A percentile compares a stretch with the other conserved stretches of the same genome.
phyloP scores from a whole-genome alignment of 2,888 invertebrate species.

The Euzetes globulus region DNA sequence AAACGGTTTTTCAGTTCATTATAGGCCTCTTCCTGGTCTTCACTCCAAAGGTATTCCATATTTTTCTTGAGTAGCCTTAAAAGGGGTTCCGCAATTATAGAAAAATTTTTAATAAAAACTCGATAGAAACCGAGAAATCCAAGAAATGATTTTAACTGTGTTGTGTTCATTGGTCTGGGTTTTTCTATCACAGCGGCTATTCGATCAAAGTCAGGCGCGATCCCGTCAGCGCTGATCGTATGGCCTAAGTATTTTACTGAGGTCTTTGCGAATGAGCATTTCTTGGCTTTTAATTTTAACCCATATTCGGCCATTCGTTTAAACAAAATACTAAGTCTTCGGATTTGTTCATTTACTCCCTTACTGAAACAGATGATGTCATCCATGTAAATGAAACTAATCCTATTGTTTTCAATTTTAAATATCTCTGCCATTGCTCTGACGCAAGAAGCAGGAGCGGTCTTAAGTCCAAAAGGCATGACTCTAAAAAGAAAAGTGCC shows the following conservation, averaged over 20 bases:
- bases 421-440: not conserved
- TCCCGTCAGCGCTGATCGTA: not conserved
- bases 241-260: not conserved
- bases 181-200: not conserved
- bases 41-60: not conserved
- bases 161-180: not conserved
- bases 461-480: not conserved
- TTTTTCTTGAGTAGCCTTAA: not conserved
- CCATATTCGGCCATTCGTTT: not conserved
- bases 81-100: not conserved
- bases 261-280: not conserved
- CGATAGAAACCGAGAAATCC: not conserved
- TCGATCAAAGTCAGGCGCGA: not conserved
- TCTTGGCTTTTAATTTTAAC: not conserved
- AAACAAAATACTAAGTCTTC: not conserved
- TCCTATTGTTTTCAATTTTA: not conserved
- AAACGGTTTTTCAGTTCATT: not conserved
- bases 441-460: not conserved
- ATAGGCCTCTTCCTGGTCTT: not conserved
- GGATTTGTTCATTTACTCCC: not conserved
- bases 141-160: not conserved
- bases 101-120: not conserved
- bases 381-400: not conserved
- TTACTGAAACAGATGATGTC: not conserved
- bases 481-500: not conserved